Conservation (phyloP, 2,888 invertebrate genomes). For the Deilephila elpenor region DNA sequence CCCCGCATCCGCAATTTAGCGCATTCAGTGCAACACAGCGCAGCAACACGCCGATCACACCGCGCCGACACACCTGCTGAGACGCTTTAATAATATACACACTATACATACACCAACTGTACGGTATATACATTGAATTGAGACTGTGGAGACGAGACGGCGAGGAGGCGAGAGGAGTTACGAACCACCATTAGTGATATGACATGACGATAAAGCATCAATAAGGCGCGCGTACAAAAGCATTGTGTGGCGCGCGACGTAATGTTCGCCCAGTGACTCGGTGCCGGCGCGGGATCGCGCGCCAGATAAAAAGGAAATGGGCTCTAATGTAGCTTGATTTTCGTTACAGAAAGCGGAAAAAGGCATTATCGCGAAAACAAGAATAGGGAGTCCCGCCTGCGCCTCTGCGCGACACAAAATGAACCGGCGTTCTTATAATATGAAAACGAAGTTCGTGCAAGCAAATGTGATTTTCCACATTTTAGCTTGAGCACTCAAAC, state of each 20-base stretch:
- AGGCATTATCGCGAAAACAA: neutral
- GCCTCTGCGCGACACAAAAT: neutral
- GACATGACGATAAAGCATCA: conserved; percentile 6
- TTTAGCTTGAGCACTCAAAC: neutral
- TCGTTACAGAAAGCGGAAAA: neutral
- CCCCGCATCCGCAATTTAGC: conserved; percentile 19
- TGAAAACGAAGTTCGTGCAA: neutral
- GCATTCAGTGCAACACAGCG: neutral
- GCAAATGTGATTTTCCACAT: conserved; percentile 14
- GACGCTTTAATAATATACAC: neutral
- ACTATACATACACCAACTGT: too few relatives aligned
- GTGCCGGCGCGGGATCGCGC: neutral
- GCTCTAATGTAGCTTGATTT: neutral
- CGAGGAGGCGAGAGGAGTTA: neutral
- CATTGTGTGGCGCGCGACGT: neutral
- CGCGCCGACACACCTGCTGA: neutral
- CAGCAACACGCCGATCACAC: neutral
- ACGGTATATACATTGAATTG: neutral
- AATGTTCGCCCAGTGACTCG: neutral
- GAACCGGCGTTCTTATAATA: neutral
- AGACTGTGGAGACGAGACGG: neutral
- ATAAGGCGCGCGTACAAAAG: neutral
- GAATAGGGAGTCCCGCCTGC: neutral
- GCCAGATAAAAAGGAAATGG: neutral
- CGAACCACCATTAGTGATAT: neutral